Evolutionary conservation across 1,140 invertebrate genomes (phyloP).

Genomic region (Eupeodes corollae): DNA sequence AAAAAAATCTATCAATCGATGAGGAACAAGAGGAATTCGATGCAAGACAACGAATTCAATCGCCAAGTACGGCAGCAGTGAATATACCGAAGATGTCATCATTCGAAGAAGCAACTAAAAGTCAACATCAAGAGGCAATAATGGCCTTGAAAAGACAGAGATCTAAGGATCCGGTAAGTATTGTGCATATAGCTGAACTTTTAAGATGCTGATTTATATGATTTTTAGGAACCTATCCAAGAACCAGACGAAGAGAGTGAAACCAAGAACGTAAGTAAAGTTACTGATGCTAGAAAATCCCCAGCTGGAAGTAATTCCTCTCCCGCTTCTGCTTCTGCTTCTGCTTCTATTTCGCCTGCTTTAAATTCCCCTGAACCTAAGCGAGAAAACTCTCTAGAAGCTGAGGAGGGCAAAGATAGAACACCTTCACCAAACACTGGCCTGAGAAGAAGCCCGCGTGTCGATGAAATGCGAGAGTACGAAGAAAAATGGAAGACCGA

Average conservation of each 20-base stretch:
- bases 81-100: slow-evolving; percentile 21
- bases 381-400: slow-evolving; percentile 23
- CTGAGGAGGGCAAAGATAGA: slow-evolving; percentile 11
- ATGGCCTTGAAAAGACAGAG: slow-evolving; percentile 10
- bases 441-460: slow-evolving; percentile 28
- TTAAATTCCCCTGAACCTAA: slow-evolving; percentile 7
- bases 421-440: slow-evolving; percentile 18
- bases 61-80: slow-evolving; percentile 6
- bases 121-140: slow-evolving; percentile 26
- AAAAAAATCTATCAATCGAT: slow-evolving; percentile 31
- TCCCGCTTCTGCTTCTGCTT: slow-evolving; percentile 1
- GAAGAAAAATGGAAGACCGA: slow-evolving; percentile 25
- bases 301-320: not conserved
- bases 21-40: slow-evolving; percentile 23
- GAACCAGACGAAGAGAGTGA: slow-evolving; percentile 3
- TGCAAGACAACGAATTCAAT: slow-evolving; percentile 12
- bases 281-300: too few species aligned
- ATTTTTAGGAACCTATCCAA: not conserved
- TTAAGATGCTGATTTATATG: too few species aligned
- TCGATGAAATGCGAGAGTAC: slow-evolving; percentile 32
- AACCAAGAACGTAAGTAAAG: slow-evolving; percentile 8
- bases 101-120: slow-evolving; percentile 27
- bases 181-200: not conserved
- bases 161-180: slow-evolving; percentile 5
- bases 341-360: slow-evolving; percentile 4